Base-by-base conservation (phyloP, 2,888 invertebrate genomes). In the Idaea aversata region DNA sequence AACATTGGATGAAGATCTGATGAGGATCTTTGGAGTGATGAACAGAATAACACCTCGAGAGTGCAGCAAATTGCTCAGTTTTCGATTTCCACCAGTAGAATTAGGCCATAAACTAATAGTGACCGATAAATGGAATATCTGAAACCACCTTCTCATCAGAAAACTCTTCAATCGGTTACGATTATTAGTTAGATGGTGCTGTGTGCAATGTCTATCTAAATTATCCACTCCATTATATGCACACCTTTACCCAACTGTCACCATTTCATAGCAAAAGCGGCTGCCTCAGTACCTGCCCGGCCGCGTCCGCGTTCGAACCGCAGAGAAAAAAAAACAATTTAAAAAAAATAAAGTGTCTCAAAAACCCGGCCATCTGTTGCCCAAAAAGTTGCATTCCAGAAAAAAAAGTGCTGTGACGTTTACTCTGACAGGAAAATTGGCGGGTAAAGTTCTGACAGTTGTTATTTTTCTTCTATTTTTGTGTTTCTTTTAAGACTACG, bases 401-500 rank as follows among this genome's bases (percentile, higher is more conserved):
- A 62, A 62, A 47, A 25, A 25, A 57, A 62, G 35, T 16, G 16
- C 58, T 6, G 34, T 35, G 34, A 58, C 58, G 15, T 61, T 38
- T 61, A 10, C 3, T 16, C 59, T 59, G 59, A 25, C 59, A 59
- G 34, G 34, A 25, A 61, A 36, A 36, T 16, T 61, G 16, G 36
- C 38, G 36, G 61, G 38, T 61, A 57, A 57, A 25, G 25, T 57
- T 57, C 15, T 34, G 13, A 62, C 5, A 34, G 57, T 25, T 62
- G 13, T 62, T n/a, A 34, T 57, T 16, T 57, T 34, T 67, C 15
- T 25, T 64, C 59, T 59, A 36, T 35, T 59, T 57, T 36, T 59
- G 63, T 57, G n/a, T 58, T 59, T 16, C 58, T 25, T 4, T 57
- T 58, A 13, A 34, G 25, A 13, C 34, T 59, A 34, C 34, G 16